A percentile compares a stretch with the other conserved stretches of the same genome.
Evolutionary conservation across 2,797 vertebrate species (phyloP).

Genomic region (Malacoctenus gilli): DNA sequence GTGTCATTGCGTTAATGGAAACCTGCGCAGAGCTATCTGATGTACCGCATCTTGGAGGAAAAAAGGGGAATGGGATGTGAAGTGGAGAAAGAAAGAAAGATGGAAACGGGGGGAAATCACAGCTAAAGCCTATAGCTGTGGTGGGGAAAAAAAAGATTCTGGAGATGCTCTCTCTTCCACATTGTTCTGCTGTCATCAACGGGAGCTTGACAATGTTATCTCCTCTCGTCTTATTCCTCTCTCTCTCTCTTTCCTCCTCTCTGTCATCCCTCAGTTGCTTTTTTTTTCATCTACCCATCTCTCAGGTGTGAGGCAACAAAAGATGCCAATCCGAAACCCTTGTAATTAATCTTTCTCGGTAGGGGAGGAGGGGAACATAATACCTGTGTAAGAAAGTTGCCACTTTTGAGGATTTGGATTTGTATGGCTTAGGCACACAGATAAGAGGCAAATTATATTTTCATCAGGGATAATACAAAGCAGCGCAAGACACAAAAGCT

Average conservation of each 20-base stretch:
- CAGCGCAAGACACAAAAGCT: slow-evolving; percentile 89
- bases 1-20: slow-evolving; percentile 87
- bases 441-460: slow-evolving; percentile 99
- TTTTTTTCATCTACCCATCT: slow-evolving; percentile 90
- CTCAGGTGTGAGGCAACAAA: slow-evolving; percentile 87
- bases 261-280: slow-evolving; percentile 68
- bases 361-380: slow-evolving; percentile 81
- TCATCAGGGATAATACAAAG: slow-evolving; percentile 97
- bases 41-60: slow-evolving; percentile 78
- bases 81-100: slow-evolving; percentile 65
- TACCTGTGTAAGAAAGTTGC: slow-evolving; percentile 96
- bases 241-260: slow-evolving; percentile 58
- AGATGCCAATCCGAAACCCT: slow-evolving; percentile 93
- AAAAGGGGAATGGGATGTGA: slow-evolving; percentile 65
- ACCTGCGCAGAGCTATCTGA: slow-evolving; percentile 83
- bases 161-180: slow-evolving; percentile 85
- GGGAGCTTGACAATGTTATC: slow-evolving; percentile 96
- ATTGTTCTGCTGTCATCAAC: slow-evolving; percentile 89
- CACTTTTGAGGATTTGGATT: slow-evolving; percentile 98
- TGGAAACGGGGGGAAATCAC: slow-evolving; percentile 40
- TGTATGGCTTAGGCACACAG: slow-evolving; percentile 91
- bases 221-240: slow-evolving; percentile 78
- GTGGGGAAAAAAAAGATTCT: slow-evolving; percentile 86
- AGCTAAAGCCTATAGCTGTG: slow-evolving; percentile 56
- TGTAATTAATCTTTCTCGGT: slow-evolving; percentile 96